Evolutionary conservation across 2,888 invertebrate species (phyloP).

Genomic region (Plebejus anna): DNA sequence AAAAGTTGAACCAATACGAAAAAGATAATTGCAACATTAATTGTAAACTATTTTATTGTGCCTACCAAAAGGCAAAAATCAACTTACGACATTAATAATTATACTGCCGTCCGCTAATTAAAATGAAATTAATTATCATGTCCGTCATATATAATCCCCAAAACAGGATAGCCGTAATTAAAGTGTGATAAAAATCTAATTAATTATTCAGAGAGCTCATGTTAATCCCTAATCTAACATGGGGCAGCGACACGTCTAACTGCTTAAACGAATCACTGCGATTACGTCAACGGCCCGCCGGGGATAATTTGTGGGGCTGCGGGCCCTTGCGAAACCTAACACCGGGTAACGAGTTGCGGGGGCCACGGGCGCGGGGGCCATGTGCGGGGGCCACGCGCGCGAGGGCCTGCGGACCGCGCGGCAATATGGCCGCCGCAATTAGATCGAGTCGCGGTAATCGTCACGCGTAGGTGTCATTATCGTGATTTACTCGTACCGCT

Average conservation of each 20-base stretch:
- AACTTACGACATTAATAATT: neutral
- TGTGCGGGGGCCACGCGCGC: constrained; percentile 20
- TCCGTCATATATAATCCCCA: constrained; percentile 8
- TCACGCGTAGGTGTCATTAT: constrained; percentile 14
- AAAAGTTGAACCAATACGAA: neutral
- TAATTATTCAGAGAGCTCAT: constrained; percentile 34
- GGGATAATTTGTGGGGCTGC: constrained; percentile 58
- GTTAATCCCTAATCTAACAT: constrained; percentile 34
- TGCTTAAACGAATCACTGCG: constrained; percentile 66
- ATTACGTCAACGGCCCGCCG: constrained; percentile 59
- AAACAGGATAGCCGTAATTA: constrained; percentile 27
- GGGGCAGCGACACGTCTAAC: constrained; percentile 42
- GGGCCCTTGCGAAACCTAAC: constrained; percentile 59
- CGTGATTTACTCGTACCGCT: neutral
- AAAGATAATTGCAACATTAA: neutral
- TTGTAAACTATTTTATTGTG: neutral
- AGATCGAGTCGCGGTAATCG: constrained; percentile 1
- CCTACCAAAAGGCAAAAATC: neutral
- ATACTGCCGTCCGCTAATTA: neutral
- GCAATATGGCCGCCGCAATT: constrained; percentile 27
- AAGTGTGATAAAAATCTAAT: constrained; percentile 34
- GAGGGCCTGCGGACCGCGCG: neutral
- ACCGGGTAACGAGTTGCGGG: constrained; percentile 43
- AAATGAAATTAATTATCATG: neutral
- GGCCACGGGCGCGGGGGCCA: constrained; percentile 4